phyloP scores from a whole-genome alignment of 2,888 invertebrate species.

The Folsomia candida region DNA sequence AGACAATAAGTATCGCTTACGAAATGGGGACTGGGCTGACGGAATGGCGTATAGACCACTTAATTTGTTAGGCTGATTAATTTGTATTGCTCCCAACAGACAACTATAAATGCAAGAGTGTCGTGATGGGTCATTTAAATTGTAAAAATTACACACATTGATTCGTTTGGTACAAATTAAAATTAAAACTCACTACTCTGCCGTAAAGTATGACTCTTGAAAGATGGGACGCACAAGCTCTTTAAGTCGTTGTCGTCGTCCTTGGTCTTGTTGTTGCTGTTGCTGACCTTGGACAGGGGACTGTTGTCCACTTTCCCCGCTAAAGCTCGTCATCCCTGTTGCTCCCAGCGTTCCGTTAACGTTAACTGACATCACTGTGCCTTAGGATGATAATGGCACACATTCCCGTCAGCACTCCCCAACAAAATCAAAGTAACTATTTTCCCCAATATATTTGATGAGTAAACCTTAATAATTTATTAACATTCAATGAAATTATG shows the following conservation, averaged over 20 bases:
- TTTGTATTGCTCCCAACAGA: constrained; percentile 3
- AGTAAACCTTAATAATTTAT: too few relatives aligned
- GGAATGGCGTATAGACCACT: constrained; percentile 87
- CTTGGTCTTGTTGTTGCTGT: background rate
- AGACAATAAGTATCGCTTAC: constrained; percentile 68
- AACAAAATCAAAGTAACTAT: too few relatives aligned
- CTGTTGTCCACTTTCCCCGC: background rate
- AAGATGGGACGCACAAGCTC: constrained; percentile 15
- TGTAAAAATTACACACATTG: too few relatives aligned
- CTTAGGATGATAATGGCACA: background rate
- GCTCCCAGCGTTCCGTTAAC: too few relatives aligned
- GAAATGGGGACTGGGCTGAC: constrained; percentile 74
- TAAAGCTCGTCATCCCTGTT: background rate
- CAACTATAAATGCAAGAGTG: constrained; percentile 1
- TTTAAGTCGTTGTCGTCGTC: constrained; percentile 1
- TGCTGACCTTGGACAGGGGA: background rate
- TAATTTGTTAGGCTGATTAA: constrained; percentile 17
- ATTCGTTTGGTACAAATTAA: background rate
- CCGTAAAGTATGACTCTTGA: constrained; percentile 17
- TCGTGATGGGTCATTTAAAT: too few relatives aligned
- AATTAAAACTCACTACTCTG: constrained; percentile 10
- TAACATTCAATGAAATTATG: too few relatives aligned
- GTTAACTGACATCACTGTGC: background rate
- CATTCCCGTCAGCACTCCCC: too few relatives aligned
- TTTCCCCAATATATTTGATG: too few relatives aligned